Percentiles rank a stretch among this genome's conserved stretches.
phyloP scores from a whole-genome alignment of 2,888 invertebrate species.

The Lycaena phlaeas region DNA sequence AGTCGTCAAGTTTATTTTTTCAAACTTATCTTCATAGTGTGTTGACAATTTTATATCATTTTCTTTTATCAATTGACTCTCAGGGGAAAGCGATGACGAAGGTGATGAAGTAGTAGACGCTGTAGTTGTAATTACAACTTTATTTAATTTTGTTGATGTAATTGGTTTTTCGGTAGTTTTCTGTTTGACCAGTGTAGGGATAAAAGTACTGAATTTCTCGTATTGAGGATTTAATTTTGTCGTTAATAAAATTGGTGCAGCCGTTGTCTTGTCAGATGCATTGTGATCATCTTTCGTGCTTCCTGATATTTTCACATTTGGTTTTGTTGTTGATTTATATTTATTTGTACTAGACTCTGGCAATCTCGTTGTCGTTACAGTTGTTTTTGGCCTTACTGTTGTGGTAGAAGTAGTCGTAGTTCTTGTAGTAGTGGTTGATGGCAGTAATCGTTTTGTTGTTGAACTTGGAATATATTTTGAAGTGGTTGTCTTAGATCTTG shows the following conservation, averaged over 20 bases:
- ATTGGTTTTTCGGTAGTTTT: constrained; percentile 31
- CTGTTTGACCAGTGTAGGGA: constrained; percentile 42
- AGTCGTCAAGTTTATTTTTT: constrained; percentile 47
- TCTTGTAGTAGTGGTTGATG: neutral
- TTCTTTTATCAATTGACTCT: constrained; percentile 1
- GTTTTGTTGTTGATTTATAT: constrained; percentile 1
- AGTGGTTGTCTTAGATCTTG: constrained; percentile 16
- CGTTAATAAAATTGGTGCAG: constrained; percentile 14
- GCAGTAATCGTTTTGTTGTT: neutral
- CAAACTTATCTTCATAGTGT: constrained; percentile 28
- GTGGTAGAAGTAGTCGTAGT: neutral
- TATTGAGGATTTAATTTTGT: constrained; percentile 19
- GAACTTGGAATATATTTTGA: constrained; percentile 6
- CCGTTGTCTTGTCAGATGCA: constrained; percentile 17
- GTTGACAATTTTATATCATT: constrained; percentile 16
- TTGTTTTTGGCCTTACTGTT: neutral
- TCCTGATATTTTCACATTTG: neutral
- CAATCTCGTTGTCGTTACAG: neutral
- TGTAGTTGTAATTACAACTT: constrained; percentile 26
- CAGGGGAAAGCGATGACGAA: constrained; percentile 6
- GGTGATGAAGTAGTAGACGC: constrained; percentile 12
- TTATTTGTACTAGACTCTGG: neutral
- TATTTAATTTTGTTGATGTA: constrained; percentile 21
- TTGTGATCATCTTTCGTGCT: constrained; percentile 9
- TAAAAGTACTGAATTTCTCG: constrained; percentile 46